Base-by-base conservation (phyloP, 2,888 invertebrate genomes). In the Sturmia bella region DNA sequence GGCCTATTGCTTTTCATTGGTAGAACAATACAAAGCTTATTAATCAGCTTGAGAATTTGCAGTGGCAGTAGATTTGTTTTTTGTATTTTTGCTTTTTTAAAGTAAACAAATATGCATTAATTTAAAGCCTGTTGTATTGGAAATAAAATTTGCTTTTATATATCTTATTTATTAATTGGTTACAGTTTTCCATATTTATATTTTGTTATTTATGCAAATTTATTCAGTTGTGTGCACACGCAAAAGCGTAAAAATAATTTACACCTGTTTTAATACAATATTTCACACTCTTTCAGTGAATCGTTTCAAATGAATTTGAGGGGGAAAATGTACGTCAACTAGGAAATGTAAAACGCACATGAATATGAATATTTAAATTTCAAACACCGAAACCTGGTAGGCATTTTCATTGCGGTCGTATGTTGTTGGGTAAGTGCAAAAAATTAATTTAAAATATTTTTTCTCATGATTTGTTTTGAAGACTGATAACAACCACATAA, bases 191-290 rank as follows among this genome's bases (percentile, higher is more conserved):
- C 1, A 3, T 17, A 13, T 11, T 24, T 1, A 15, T 11, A 17
- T 56, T 32, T 15, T 32, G n/a, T 13, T 37, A 27, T 19, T 13
- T 50, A 41, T 17, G 24, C n/a, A 50, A 39, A 19, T 19, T 17
- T 27, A 24, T 12, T 9, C 2, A 1, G 7, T 24, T 48, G 15
- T 1, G 4, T 6, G 27, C 43, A 73, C 43, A 73, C 32, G 52
- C 32, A 43, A 9, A 52, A 6, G 19, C 32, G 6, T 13, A 43
- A 19, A 43, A 32, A 21, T 5, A 1, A 9, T 68, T 52, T 15
- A 63, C 63, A 69, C 56, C 48, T 74, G 56, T 74, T 68, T 48
- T 32, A 74, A 74, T 63, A 56, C 24, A 63, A 37, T 57, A 63
- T 63, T 69, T 80, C 74, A 69, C 79, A 74, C 68, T 37, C 63